Evolutionary conservation across 2,797 vertebrate genomes (phyloP).

Genomic region (Eleutherodactylus coqui): DNA sequence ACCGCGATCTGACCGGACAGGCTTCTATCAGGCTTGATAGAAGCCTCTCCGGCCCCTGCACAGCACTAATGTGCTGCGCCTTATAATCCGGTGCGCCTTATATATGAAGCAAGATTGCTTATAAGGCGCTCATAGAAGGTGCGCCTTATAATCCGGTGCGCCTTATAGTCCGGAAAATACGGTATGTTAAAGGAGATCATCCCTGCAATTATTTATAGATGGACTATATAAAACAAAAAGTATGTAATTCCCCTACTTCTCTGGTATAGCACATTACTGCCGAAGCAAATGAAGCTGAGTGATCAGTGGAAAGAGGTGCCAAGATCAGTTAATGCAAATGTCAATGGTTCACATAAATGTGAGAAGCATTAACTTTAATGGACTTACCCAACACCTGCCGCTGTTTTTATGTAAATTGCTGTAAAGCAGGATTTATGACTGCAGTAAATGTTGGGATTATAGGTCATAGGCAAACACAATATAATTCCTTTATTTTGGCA

Average conservation of each 20-base stretch:
- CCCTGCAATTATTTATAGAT: conserved; percentile 11
- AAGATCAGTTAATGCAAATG: conserved; percentile 29
- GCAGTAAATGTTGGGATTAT: conserved; percentile 26
- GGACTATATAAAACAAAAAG: background rate
- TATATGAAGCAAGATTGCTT: too few species aligned
- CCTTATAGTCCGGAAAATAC: too few species aligned
- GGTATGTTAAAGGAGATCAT: conserved; percentile 7
- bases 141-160: too few species aligned
- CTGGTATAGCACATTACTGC: conserved; percentile 10
- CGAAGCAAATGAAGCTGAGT: conserved; percentile 12
- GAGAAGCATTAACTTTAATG: conserved; percentile 38
- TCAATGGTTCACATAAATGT: conserved; percentile 27
- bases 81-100: too few species aligned
- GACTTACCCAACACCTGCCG: conserved; percentile 10
- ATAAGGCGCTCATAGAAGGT: too few species aligned
- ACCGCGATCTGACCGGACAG: too few species aligned
- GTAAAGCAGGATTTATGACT: background rate
- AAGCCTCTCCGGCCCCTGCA: too few species aligned
- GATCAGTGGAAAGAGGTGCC: conserved; percentile 38
- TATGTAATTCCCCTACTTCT: background rate
- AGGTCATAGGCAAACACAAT: background rate
- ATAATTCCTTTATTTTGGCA: background rate
- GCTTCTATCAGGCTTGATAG: too few species aligned
- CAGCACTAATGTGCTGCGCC: too few species aligned
- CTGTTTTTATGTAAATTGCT: conserved; percentile 19